Conservation (phyloP, 2,797 vertebrate species). For the Scolopax rusticola region DNA sequence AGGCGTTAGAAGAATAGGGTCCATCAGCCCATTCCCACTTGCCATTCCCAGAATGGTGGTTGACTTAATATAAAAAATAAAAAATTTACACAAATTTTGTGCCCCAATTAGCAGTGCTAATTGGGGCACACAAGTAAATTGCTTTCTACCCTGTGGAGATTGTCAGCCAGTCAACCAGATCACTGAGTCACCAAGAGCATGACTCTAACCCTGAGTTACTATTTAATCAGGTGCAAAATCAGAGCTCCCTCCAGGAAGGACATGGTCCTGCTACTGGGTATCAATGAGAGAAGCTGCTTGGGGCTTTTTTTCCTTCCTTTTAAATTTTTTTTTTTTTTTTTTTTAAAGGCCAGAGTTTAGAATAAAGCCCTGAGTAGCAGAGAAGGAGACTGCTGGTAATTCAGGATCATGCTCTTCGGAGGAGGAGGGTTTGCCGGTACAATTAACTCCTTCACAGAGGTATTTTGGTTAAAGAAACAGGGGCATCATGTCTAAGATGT, state of each 20-base stretch:
- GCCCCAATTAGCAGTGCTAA: constrained; percentile 87
- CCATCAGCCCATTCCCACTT: not conserved
- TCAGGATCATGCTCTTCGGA: not conserved
- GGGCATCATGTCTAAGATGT: not conserved
- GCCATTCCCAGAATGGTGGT: constrained; percentile 42
- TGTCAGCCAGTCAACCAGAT: constrained; percentile 83
- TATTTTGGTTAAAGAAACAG: not conserved
- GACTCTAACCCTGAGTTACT: constrained; percentile 70
- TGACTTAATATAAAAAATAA: not conserved
- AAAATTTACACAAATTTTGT: constrained; percentile 78
- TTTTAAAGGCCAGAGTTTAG: not conserved
- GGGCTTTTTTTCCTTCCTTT: not conserved
- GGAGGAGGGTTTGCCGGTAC: not conserved
- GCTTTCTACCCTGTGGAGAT: constrained; percentile 83
- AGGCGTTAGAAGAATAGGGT: not conserved
- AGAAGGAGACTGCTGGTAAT: not conserved
- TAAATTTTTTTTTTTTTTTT: not conserved
- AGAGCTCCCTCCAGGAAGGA: constrained; percentile 79
- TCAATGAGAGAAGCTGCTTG: constrained; percentile 14
- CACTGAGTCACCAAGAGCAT: constrained; percentile 78
- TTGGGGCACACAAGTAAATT: constrained; percentile 84
- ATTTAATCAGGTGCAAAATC: constrained; percentile 83
- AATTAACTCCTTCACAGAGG: not conserved
- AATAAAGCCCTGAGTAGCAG: not conserved
- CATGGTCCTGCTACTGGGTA: constrained; percentile 57